Conservation (phyloP, 2,113 vertebrate species). For the Coreoperca whiteheadi region DNA sequence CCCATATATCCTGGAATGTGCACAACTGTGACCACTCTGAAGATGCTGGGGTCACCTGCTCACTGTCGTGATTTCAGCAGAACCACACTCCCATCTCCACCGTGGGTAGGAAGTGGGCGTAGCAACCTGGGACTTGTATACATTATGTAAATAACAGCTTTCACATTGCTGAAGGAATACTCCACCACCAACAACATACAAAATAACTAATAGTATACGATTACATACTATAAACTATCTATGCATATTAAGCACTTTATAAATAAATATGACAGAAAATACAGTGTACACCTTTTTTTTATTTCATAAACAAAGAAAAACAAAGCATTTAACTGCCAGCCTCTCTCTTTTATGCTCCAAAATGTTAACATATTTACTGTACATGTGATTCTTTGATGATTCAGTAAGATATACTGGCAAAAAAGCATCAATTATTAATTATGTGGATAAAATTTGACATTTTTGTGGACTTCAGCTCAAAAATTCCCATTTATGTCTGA, state of each 20-base stretch:
- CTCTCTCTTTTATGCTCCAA: slow-evolving; percentile 24
- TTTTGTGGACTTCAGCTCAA: neutral
- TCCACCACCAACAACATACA: slow-evolving; percentile 57
- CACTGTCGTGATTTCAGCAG: slow-evolving; percentile 80
- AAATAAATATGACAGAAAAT: slow-evolving; percentile 72
- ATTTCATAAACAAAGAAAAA: slow-evolving; percentile 67
- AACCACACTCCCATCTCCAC: slow-evolving; percentile 30
- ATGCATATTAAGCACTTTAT: slow-evolving; percentile 88
- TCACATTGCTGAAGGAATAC: slow-evolving; percentile 63
- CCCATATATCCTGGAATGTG: slow-evolving; percentile 93
- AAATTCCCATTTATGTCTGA: slow-evolving; percentile 8
- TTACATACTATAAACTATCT: slow-evolving; percentile 73
- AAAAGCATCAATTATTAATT: slow-evolving; percentile 41
- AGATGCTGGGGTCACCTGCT: slow-evolving; percentile 91
- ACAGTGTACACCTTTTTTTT: slow-evolving; percentile 60
- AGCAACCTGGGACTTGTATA: slow-evolving; percentile 80
- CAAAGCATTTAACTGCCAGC: slow-evolving; percentile 50
- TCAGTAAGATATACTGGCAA: slow-evolving; percentile 37
- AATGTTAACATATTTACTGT: slow-evolving; percentile 58
- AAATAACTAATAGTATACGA: slow-evolving; percentile 69
- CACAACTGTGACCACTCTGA: slow-evolving; percentile 98
- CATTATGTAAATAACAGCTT: slow-evolving; percentile 85
- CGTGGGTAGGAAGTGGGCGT: slow-evolving; percentile 31
- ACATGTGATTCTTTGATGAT: slow-evolving; percentile 51
- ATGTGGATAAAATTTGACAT: slow-evolving; percentile 25